phyloP scores from a whole-genome alignment of 2,888 invertebrate species.

The Ypsolopha scabrella region DNA sequence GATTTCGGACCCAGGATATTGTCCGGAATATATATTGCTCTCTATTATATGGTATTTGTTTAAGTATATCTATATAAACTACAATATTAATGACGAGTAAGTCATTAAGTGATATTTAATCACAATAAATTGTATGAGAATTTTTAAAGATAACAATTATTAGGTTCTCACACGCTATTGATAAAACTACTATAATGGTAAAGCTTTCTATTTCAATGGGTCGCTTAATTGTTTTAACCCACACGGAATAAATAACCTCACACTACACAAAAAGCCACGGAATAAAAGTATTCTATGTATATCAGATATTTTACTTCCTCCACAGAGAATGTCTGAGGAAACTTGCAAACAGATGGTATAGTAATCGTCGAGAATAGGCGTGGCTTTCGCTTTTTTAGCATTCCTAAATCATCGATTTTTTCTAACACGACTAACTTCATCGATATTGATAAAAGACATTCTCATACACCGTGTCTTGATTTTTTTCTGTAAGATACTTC shows the following conservation, averaged over 20 bases:
- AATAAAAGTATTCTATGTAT: not conserved
- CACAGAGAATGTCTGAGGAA: slow-evolving; percentile 87
- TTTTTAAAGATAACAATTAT: too few species aligned
- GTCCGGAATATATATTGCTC: too few species aligned
- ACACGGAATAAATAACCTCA: not conserved
- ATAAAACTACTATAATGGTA: too few species aligned
- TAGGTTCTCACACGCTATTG: too few species aligned
- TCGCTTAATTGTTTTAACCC: slow-evolving; percentile 1
- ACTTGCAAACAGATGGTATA: slow-evolving; percentile 86
- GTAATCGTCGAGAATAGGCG: slow-evolving; percentile 61
- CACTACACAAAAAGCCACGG: not conserved
- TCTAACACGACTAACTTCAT: slow-evolving; percentile 62
- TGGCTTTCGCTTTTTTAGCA: slow-evolving; percentile 65
- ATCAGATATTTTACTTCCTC: slow-evolving; percentile 66
- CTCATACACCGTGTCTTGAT: slow-evolving; percentile 17
- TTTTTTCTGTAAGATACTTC: slow-evolving; percentile 15
- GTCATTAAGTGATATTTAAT: too few species aligned
- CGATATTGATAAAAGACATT: slow-evolving; percentile 22
- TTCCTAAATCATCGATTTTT: slow-evolving; percentile 25
- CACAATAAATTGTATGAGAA: too few species aligned
- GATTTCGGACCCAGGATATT: too few species aligned
- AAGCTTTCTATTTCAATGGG: not conserved
- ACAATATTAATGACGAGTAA: too few species aligned
- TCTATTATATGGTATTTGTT: too few species aligned
- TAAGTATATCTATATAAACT: too few species aligned